Evolutionary conservation across 2,888 invertebrate genomes (phyloP).

Genomic region (Tetragonisca angustula): DNA sequence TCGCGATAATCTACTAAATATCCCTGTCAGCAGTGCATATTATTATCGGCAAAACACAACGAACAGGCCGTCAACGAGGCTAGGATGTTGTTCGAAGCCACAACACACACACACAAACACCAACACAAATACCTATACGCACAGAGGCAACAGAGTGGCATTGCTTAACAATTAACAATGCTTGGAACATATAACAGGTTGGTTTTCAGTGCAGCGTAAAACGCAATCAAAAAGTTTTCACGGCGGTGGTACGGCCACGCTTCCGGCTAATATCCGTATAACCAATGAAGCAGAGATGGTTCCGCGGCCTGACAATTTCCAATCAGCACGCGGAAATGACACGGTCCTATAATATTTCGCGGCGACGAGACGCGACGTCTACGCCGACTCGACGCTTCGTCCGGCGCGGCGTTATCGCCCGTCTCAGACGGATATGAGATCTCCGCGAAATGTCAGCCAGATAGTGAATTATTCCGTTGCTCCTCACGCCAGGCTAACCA

Average conservation of each 20-base stretch:
- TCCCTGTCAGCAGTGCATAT: conserved; percentile 22
- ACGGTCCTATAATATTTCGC: conserved; percentile 79
- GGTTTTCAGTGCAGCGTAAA: conserved; percentile 36
- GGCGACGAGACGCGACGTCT: conserved; percentile 33
- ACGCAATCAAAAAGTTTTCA: conserved; percentile 79
- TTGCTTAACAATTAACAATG: conserved; percentile 14
- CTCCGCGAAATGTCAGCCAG: conserved; percentile 75
- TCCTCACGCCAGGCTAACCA: not conserved
- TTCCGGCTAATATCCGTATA: conserved; percentile 73
- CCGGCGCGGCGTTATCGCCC: conserved; percentile 73
- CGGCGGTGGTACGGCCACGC: conserved; percentile 61
- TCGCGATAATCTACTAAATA: conserved; percentile 36
- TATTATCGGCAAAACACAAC: conserved; percentile 31
- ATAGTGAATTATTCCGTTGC: conserved; percentile 76
- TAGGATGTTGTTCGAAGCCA: not conserved
- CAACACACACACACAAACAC: not conserved
- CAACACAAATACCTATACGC: not conserved
- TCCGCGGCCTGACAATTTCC: conserved; percentile 81
- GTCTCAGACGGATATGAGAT: conserved; percentile 82
- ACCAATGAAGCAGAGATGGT: conserved; percentile 76
- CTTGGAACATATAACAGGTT: not conserved
- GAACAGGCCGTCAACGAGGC: conserved; percentile 7
- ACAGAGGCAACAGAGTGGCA: not conserved
- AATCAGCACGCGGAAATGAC: conserved; percentile 81
- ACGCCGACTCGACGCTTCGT: conserved; percentile 5